Evolutionary conservation across 2,113 vertebrate genomes (phyloP).

Genomic region (Solea senegalensis): DNA sequence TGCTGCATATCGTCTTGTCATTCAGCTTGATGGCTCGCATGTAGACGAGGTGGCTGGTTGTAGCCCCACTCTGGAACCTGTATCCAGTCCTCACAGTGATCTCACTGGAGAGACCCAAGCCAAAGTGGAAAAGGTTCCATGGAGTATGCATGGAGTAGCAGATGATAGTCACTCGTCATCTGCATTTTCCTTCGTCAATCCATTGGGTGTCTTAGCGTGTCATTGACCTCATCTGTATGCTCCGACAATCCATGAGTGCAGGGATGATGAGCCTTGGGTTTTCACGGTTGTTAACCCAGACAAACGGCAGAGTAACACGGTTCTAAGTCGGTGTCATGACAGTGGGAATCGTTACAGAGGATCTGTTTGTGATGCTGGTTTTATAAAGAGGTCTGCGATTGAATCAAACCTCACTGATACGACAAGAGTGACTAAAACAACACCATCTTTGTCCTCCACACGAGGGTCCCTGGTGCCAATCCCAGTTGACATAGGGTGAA

Average conservation of each 20-base stretch:
- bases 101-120: conserved; percentile 16
- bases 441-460: too few species aligned
- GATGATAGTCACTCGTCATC: neutral
- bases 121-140: neutral
- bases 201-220: neutral
- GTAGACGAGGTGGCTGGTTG: conserved; percentile 28
- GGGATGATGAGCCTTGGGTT: neutral
- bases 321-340: neutral
- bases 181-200: conserved; percentile 5
- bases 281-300: neutral
- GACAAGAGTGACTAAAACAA: neutral
- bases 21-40: conserved; percentile 30
- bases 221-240: conserved; percentile 20
- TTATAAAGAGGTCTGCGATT: neutral
- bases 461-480: too few species aligned
- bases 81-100: neutral
- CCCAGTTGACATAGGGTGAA: too few species aligned
- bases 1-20: conserved; percentile 47
- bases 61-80: conserved; percentile 26
- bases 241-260: conserved; percentile 9
- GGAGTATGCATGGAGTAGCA: neutral
- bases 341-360: neutral
- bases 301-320: neutral
- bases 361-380: neutral
- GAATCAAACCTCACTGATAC: neutral